Evolutionary conservation across 2,113 vertebrate species (phyloP), one percentile per base, ranked within the genome.

Genomic region (Psilopsiagon aymara): DNA sequence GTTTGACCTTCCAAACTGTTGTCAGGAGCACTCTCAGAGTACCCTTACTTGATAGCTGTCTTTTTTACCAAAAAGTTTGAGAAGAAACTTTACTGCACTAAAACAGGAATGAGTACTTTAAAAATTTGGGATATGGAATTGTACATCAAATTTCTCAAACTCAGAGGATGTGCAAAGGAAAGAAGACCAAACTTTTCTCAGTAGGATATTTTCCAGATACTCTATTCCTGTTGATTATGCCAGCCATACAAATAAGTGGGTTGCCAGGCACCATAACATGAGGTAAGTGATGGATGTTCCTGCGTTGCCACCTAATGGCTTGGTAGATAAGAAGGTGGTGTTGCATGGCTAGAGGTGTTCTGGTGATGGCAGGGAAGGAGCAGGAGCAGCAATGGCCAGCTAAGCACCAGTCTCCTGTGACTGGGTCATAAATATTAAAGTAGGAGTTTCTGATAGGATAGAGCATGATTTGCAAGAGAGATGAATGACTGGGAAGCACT

Each of bases 291-390:
- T 77, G 75, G 9, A 12, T 2, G 9, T 60, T 49, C 39, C 55
- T 86, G 66, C 35, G 13, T 90, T 92, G 87, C 46, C 87, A 60
- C 79, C 76, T 92, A 68, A 92, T 60, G 88, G 73, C 4, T 9
- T 92, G 93, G 92, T 44, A 94, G 79, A 77, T 90, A 59, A 16
- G 35, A 69, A 63, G 66, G 16, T 4, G 1, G 6, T 35, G 29
- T 33, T 3, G 1, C 0, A 2, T 12, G 1, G 0, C 2, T 20
- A 7, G 31, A 0, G 0, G 2, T 11, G 4, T 12, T 63, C 24
- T 59, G 43, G 66, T 35, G 60, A 11, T 17, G 60, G 2, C 15
- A 28, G 46, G 9, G 13, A 78, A 73, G 20, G 24, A 85, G 77
- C 7, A 12, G 47, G 35, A 53, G 14, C 13, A 55, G 53, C 57